Evolutionary conservation across 2,113 vertebrate species (phyloP).

Genomic region (Lynx canadensis): DNA sequence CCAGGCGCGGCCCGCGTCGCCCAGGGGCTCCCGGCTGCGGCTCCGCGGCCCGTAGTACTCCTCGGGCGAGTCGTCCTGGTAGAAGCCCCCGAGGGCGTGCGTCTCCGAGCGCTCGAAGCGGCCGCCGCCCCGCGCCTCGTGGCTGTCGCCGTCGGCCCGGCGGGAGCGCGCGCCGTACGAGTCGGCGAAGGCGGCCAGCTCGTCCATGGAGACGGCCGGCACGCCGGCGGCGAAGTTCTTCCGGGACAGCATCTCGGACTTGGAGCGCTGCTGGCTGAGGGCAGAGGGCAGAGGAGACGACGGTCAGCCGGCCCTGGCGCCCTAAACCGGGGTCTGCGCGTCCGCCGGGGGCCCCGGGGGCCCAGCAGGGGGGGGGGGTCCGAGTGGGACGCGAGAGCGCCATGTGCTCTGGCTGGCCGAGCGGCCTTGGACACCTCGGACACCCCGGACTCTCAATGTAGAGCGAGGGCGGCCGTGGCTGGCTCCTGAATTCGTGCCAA

Average conservation of each 20-base stretch:
- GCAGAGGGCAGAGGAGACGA: neutral
- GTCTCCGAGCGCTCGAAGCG: conserved; percentile 85
- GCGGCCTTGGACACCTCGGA: neutral
- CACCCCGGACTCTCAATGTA: neutral
- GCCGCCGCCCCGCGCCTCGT: conserved; percentile 80
- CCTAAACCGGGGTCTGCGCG: neutral
- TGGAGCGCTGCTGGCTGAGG: conserved; percentile 91
- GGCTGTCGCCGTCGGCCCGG: conserved; percentile 85
- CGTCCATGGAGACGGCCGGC: conserved; percentile 94
- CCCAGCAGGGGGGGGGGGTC: rapidly evolving
- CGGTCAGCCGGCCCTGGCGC: neutral
- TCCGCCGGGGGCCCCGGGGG: neutral
- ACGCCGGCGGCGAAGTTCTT: conserved; percentile 91
- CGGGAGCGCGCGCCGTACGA: conserved; percentile 88
- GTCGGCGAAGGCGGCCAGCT: conserved; percentile 94
- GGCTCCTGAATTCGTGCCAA: neutral
- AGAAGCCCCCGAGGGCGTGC: conserved; percentile 74
- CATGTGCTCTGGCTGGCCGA: neutral
- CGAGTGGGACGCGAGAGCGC: too few species aligned
- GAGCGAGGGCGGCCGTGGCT: neutral
- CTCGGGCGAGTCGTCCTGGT: conserved; percentile 84
- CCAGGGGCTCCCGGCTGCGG: conserved; percentile 80
- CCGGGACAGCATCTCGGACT: conserved; percentile 93
- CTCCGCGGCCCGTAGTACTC: conserved; percentile 85
- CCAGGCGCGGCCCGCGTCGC: conserved; percentile 85